Evolutionary conservation across 2,888 invertebrate genomes (phyloP).

Genomic region (Acanthosepion lycidas): DNA sequence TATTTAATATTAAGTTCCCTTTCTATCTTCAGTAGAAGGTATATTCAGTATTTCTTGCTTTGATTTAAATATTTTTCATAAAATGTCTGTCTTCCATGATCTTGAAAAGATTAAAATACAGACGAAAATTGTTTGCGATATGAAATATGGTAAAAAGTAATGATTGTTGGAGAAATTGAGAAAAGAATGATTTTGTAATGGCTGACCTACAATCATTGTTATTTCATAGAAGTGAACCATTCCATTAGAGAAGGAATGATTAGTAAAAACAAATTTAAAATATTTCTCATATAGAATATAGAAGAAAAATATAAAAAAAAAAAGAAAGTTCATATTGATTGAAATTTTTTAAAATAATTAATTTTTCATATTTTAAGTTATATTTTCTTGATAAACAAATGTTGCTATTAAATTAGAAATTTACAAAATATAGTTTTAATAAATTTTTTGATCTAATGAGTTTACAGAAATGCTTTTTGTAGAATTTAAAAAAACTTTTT

Average conservation of each 20-base stretch:
- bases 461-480: not conserved
- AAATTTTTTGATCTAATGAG: not conserved
- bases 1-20: too few species aligned
- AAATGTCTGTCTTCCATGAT: not conserved
- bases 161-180: not conserved
- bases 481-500: too few species aligned
- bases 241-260: not conserved
- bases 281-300: too few species aligned
- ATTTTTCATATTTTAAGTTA: not conserved
- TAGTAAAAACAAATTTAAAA: not conserved
- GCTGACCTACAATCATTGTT: not conserved
- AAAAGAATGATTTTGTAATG: not conserved
- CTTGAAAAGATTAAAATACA: not conserved
- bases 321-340: too few species aligned
- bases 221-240: not conserved
- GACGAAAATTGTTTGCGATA: not conserved
- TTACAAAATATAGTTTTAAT: not conserved
- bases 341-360: not conserved
- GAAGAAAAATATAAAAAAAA: too few species aligned
- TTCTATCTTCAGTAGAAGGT: too few species aligned
- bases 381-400: not conserved
- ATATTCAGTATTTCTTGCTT: too few species aligned
- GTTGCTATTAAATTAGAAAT: not conserved
- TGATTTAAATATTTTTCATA: too few species aligned
- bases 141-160: not conserved